These are phyloP conservation scores for Saccostrea glomerata DNA, from an alignment of 1,140 invertebrate species.

Conservation along the genomic window DNA sequence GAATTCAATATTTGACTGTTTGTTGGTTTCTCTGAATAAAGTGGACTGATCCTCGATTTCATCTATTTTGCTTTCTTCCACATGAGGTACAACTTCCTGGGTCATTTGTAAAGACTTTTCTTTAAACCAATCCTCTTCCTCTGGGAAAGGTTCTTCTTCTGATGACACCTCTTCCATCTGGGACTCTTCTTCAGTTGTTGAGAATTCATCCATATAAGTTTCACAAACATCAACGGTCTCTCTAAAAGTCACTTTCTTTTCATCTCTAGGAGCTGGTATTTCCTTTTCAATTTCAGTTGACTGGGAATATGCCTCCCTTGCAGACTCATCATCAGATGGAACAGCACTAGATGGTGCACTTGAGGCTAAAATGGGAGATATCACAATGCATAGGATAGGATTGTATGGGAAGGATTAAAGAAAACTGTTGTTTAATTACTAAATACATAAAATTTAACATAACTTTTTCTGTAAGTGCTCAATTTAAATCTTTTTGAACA, in stretches of 20 bases:
- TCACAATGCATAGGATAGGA: constrained; percentile 25
- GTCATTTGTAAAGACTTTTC: background rate
- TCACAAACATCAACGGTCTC: constrained; percentile 44
- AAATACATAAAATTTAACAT: too few species aligned
- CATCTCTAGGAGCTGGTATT: constrained; percentile 42
- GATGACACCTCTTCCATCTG: constrained; percentile 8
- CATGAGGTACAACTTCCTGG: background rate
- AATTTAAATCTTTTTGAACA: too few species aligned
- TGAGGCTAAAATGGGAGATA: constrained; percentile 1
- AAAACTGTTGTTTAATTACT: background rate
- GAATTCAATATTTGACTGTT: background rate
- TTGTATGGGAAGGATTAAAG: background rate
- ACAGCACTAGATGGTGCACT: constrained; percentile 45
- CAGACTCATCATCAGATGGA: constrained; percentile 36
- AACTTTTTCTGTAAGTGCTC: too few species aligned
- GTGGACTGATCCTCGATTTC: background rate
- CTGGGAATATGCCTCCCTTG: constrained; percentile 6
- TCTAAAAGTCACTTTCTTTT: constrained; percentile 48
- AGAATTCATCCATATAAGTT: constrained; percentile 40
- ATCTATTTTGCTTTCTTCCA: background rate
- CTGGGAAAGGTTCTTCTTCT: constrained; percentile 10
- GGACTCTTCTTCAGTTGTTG: constrained; percentile 37
- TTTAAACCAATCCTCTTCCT: constrained; percentile 17
- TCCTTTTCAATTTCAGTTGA: constrained; percentile 40
- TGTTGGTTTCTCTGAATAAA: too few species aligned